Percentiles rank a stretch among this genome's conserved stretches.
Evolutionary conservation across 2,113 vertebrate species (phyloP).

Genomic region (Nothoprocta pentlandii): DNA sequence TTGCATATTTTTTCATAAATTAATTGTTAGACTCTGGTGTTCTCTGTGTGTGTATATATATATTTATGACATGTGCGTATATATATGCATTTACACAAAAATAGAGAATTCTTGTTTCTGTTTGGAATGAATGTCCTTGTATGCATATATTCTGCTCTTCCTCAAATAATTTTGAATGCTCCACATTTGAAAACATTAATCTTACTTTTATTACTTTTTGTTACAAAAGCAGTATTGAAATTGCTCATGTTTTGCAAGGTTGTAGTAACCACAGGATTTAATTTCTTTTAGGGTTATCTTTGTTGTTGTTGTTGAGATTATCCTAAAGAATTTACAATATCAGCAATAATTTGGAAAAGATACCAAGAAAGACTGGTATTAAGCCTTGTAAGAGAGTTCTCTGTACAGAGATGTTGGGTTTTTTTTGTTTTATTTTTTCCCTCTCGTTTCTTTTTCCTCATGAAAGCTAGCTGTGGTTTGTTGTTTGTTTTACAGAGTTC

Average conservation of each 20-base stretch:
- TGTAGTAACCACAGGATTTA: neutral
- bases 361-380: neutral
- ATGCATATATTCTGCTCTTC: neutral
- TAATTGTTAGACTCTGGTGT: neutral
- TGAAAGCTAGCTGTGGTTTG: neutral
- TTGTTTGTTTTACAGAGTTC: neutral
- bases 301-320: neutral
- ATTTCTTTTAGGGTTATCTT: neutral
- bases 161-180: neutral
- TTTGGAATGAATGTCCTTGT: neutral
- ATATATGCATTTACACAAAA: neutral
- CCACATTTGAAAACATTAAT: neutral
- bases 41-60: neutral
- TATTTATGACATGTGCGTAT: too few relatives aligned
- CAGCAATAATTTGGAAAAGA: neutral
- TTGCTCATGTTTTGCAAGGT: neutral
- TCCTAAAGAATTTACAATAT: neutral
- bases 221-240: neutral
- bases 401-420: too few relatives aligned
- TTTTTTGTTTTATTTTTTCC: too few relatives aligned
- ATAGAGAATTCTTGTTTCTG: neutral
- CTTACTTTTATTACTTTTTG: neutral
- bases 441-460: too few relatives aligned
- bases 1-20: neutral
- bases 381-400: neutral